These are phyloP conservation scores for Scarus forsteni DNA, from an alignment of 2,797 vertebrate genomes.

Conservation along the genomic window DNA sequence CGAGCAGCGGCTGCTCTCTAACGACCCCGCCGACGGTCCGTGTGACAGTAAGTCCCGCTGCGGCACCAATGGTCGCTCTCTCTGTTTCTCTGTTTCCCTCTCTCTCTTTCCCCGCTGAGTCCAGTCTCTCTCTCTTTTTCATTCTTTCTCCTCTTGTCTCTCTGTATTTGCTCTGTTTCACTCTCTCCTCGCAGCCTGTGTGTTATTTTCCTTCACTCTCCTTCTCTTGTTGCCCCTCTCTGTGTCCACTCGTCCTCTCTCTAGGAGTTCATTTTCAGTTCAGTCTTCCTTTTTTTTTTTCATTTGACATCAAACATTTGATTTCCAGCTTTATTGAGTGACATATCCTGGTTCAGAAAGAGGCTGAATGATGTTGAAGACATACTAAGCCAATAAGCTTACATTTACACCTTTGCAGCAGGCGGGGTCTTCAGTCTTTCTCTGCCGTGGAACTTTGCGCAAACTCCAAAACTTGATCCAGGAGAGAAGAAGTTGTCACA, in stretches of 20 bases:
- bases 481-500: too few relatives aligned
- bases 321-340: background rate
- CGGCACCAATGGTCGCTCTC: constrained; percentile 55
- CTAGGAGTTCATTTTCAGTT: constrained; percentile 3
- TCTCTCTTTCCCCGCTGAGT: constrained; percentile 4
- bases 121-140: constrained; percentile 15
- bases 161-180: background rate
- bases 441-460: background rate
- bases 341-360: background rate
- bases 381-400: background rate
- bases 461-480: too few relatives aligned
- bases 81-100: constrained; percentile 15
- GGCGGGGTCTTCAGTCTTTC: background rate
- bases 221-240: background rate
- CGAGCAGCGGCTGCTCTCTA: constrained; percentile 47
- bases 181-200: background rate
- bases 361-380: background rate
- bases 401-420: background rate
- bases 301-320: background rate
- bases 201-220: background rate
- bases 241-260: background rate
- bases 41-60: constrained; percentile 75
- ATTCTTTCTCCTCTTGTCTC: background rate
- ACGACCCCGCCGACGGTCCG: constrained; percentile 63
- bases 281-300: background rate